A percentile compares a stretch with the other conserved stretches of the same genome.
phyloP scores from a whole-genome alignment of 2,888 invertebrate species.

The Choristoneura rosaceana region DNA sequence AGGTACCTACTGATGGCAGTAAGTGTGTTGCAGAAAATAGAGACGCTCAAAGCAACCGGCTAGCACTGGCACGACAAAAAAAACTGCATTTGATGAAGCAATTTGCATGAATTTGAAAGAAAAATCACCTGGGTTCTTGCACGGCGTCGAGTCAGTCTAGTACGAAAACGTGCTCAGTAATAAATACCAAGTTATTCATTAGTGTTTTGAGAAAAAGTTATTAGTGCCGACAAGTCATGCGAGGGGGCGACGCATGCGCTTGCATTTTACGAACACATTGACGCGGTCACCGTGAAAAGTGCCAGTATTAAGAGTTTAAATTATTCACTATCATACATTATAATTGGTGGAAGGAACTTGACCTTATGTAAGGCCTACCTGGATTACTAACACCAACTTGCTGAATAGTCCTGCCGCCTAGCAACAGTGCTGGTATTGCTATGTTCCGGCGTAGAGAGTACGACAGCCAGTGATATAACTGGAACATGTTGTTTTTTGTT shows the following conservation, averaged over 20 bases:
- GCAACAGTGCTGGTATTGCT: too few relatives aligned
- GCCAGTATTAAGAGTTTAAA: neutral
- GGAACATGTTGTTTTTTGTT: too few relatives aligned
- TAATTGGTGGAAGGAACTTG: neutral
- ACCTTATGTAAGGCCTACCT: too few relatives aligned
- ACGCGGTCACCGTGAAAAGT: slow-evolving; percentile 57
- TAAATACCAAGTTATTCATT: slow-evolving; percentile 81
- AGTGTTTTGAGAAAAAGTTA: slow-evolving; percentile 82
- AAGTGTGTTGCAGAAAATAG: neutral
- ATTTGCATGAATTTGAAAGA: slow-evolving; percentile 71
- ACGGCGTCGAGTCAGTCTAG: slow-evolving; percentile 55
- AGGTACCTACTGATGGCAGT: neutral
- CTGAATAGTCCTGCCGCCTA: too few relatives aligned
- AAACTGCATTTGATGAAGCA: neutral
- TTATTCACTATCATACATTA: neutral
- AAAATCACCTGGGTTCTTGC: slow-evolving; percentile 49
- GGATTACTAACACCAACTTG: neutral
- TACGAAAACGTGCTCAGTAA: slow-evolving; percentile 80
- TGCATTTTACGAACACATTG: slow-evolving; percentile 74
- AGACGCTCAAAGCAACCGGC: neutral
- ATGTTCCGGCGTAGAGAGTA: too few relatives aligned
- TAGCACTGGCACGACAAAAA: neutral
- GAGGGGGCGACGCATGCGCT: slow-evolving; percentile 67
- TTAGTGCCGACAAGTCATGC: slow-evolving; percentile 74
- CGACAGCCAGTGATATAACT: too few relatives aligned